A percentile compares a stretch with the other conserved stretches of the same genome.
These are phyloP conservation scores for Keiferia lycopersicella DNA, from an alignment of 2,888 invertebrate genomes.

Conservation along the genomic window DNA sequence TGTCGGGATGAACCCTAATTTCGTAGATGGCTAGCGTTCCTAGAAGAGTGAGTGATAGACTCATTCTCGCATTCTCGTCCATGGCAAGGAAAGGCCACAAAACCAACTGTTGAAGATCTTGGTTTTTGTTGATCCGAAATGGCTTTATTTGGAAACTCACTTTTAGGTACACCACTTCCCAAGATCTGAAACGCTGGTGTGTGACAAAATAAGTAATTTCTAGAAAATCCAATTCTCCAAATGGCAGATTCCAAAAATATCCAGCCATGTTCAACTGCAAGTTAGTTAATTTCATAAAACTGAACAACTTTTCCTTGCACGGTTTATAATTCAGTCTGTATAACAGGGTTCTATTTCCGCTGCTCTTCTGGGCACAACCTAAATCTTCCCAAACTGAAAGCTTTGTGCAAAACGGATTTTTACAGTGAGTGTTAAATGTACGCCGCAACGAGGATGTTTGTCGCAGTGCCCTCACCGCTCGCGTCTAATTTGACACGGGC, in stretches of 20 bases:
- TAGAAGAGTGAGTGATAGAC: conserved; percentile 16
- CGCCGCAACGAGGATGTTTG: conserved; percentile 24
- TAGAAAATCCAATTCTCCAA: too few species aligned
- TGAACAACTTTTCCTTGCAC: too few species aligned
- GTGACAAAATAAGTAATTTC: too few species aligned
- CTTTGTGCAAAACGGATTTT: conserved; percentile 25
- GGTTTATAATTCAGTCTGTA: background rate
- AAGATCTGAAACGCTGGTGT: too few species aligned
- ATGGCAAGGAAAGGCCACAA: background rate
- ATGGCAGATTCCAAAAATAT: too few species aligned
- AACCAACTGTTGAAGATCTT: background rate
- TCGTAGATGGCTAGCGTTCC: background rate
- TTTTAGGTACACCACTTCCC: too few species aligned
- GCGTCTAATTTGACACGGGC: conserved; percentile 26
- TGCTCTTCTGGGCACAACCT: background rate
- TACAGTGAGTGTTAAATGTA: conserved; percentile 23
- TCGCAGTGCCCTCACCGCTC: conserved; percentile 13
- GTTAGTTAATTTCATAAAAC: too few species aligned
- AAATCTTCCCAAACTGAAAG: conserved; percentile 17
- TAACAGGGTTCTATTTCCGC: background rate
- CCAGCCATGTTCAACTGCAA: too few species aligned
- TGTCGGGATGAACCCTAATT: background rate
- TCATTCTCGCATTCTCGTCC: background rate
- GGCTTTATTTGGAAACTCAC: too few species aligned
- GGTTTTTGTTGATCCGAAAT: background rate